phyloP scores from a whole-genome alignment of 2,113 vertebrate species.

The Ictalurus furcatus region DNA sequence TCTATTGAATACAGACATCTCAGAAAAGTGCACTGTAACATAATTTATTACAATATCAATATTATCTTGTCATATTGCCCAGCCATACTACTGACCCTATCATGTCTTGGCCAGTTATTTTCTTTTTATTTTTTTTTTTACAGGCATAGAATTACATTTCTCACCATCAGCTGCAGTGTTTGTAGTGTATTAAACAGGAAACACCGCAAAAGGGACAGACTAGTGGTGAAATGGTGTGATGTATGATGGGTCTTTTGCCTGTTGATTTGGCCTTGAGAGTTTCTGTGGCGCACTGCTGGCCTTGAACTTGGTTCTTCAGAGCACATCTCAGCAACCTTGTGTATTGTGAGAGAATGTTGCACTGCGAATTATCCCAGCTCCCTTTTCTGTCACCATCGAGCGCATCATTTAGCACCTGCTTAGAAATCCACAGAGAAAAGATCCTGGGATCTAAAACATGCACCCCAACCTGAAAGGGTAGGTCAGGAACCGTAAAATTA shows the following conservation, averaged over 20 bases:
- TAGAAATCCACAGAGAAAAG: conserved; percentile 5
- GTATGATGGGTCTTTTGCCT: background rate
- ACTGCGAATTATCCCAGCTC: background rate
- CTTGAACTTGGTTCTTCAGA: background rate
- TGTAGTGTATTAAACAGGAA: background rate
- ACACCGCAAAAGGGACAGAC: background rate
- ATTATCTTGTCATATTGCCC: too few relatives aligned
- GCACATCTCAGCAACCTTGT: background rate
- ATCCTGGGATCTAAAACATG: background rate
- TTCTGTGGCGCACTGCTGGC: background rate
- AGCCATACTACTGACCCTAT: too few relatives aligned
- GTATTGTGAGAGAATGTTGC: conserved; percentile 9
- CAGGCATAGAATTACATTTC: too few relatives aligned
- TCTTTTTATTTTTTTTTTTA: too few relatives aligned
- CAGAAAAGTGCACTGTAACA: too few relatives aligned
- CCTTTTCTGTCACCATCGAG: conserved; percentile 29
- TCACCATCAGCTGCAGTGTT: too few relatives aligned
- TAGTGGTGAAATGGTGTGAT: background rate
- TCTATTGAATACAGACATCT: background rate
- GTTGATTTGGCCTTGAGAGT: background rate
- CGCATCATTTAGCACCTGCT: conserved; percentile 38
- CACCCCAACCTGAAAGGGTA: background rate
- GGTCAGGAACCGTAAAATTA: conserved; percentile 45
- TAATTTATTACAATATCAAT: too few relatives aligned
- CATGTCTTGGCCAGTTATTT: too few relatives aligned